A percentile compares a stretch with the other conserved stretches of the same genome.
Evolutionary conservation across 2,888 invertebrate species (phyloP).

Genomic region (Digitonthophagus gazella): DNA sequence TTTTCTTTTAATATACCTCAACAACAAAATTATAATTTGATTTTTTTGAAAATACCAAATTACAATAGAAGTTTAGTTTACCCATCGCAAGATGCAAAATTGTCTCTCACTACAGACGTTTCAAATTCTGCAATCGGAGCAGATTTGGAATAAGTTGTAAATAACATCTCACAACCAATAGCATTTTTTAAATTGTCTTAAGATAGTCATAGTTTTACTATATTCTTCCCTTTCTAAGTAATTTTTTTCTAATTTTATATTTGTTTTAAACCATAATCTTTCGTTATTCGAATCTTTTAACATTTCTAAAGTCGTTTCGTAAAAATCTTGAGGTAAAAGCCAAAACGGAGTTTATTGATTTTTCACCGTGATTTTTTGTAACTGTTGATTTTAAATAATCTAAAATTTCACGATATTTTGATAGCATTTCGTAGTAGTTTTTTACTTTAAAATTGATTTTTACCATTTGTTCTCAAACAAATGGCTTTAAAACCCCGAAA

Average conservation of each 20-base stretch:
- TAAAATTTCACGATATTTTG: slow-evolving; percentile 82
- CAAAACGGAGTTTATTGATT: slow-evolving; percentile 97
- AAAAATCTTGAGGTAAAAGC: slow-evolving; percentile 99
- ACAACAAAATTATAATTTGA: too few relatives aligned
- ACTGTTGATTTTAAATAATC: slow-evolving; percentile 98
- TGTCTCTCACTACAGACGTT: too few relatives aligned
- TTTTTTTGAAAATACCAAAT: too few relatives aligned
- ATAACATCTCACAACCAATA: slow-evolving; percentile 96
- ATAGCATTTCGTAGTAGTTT: slow-evolving; percentile 62
- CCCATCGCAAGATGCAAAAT: too few relatives aligned
- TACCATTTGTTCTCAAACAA: slow-evolving; percentile 99
- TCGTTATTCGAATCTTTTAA: slow-evolving; percentile 97
- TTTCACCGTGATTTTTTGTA: slow-evolving; percentile 98
- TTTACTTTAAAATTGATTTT: slow-evolving; percentile 98
- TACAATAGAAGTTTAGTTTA: too few relatives aligned
- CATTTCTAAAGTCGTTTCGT: slow-evolving; percentile 92
- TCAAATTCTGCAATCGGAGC: too few relatives aligned
- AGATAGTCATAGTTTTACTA: slow-evolving; percentile 85
- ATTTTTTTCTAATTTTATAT: slow-evolving; percentile 95
- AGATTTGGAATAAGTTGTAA: too few relatives aligned
- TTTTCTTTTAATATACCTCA: too few relatives aligned
- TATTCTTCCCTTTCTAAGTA: slow-evolving; percentile 95
- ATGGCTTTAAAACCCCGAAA: slow-evolving; percentile 99
- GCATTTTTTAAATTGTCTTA: slow-evolving; percentile 93
- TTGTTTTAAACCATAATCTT: slow-evolving; percentile 98